Base-by-base conservation (phyloP, 1,140 invertebrate genomes). In the Drosophila ohnishii region DNA sequence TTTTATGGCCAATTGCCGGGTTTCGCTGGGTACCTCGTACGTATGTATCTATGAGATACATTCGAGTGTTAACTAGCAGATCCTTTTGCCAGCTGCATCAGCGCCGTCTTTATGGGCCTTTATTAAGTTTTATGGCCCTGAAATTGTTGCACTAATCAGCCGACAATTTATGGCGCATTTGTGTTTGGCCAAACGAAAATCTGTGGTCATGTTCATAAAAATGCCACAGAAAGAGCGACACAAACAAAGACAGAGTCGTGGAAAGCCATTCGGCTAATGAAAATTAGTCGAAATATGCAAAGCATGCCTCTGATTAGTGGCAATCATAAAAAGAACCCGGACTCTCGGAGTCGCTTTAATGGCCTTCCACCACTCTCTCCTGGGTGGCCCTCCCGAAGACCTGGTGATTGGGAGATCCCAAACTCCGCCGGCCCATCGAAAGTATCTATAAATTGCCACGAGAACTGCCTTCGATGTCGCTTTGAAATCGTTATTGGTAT, bases 61-160 rank as follows among this genome's bases (percentile, higher is more conserved):
- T 50, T 32, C 40, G 45, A 59, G 39, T 69, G 62, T 44, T 66
- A 69, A 55, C 45, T 56, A 22, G 53, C 42, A 58, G 59, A 66
- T 82, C 75, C 75, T 61, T 66, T n/a, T 51, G 53, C 50, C 62
- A 30, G 50, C 56, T 71, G 57, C 58, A n/a, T 19, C 39, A 25
- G 0, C 32, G 34, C 28, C 19, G 34, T 55, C 44, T 78, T 64
- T 71, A 64, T 80, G 45, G 58, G 34, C 44, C 60, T 84, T 83
- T 84, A 76, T 73, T 74, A 50, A 63, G 64, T 74, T 82, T 74
- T 78, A 63, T 86, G 83, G 65, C 78, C 80, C 75, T 86, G 71
- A 87, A 85, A 80, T 80, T 87, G 83, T 88, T 87, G 79, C 83
- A 86, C 84, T 86, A 86, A 86, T 87, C 83, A 86, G 79, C 72